These are phyloP conservation scores for Trematomus loennbergii DNA, from an alignment of 2,113 vertebrate species.

Conservation along the genomic window DNA sequence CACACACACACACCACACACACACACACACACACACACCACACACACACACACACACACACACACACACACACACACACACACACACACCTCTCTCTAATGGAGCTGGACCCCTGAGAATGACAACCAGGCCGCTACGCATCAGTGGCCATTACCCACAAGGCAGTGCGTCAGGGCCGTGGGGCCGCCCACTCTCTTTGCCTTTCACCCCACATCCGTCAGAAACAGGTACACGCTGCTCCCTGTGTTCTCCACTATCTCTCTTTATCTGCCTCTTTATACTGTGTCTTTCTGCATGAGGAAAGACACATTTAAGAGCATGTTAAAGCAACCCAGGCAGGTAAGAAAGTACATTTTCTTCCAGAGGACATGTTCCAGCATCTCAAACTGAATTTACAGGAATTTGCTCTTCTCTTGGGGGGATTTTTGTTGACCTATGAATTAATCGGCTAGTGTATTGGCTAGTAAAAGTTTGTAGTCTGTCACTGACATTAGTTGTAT, in stretches of 20 bases:
- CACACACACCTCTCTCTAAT: constrained; percentile 56
- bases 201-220: constrained; percentile 76
- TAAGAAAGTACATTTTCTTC: constrained; percentile 34
- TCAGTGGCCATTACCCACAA: constrained; percentile 76
- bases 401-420: not conserved
- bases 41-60: not conserved
- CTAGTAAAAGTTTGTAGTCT: constrained; percentile 25
- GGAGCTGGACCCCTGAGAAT: constrained; percentile 71
- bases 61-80: constrained; percentile 12
- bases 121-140: constrained; percentile 73
- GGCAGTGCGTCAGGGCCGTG: constrained; percentile 62
- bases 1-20: too few species aligned
- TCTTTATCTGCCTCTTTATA: constrained; percentile 1
- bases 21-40: too few species aligned
- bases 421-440: constrained; percentile 41
- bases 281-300: constrained; percentile 29
- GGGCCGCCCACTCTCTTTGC: constrained; percentile 65
- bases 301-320: constrained; percentile 37
- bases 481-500: constrained; percentile 38
- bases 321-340: constrained; percentile 35
- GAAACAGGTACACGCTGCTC: constrained; percentile 58
- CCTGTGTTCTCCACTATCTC: constrained; percentile 16
- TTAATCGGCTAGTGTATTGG: constrained; percentile 24
- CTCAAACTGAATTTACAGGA: constrained; percentile 19
- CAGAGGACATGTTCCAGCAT: constrained; percentile 26